Conservation (phyloP, 2,888 invertebrate species). For the Beris morrisii region DNA sequence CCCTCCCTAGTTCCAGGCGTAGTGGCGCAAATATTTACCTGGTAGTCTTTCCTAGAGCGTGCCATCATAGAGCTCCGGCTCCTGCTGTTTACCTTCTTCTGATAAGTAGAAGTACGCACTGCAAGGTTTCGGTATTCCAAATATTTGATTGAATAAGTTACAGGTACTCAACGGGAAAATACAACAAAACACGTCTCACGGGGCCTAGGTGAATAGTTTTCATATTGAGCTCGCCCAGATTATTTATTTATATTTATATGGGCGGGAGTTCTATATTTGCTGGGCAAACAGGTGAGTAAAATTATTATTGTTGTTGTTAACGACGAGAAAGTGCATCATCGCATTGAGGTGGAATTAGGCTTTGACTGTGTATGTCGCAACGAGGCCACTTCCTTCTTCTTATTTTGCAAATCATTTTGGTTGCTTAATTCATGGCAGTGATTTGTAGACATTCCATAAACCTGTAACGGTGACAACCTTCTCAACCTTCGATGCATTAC, state of each 20-base stretch:
- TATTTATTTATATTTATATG: conserved; percentile 32
- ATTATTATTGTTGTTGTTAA: conserved; percentile 6
- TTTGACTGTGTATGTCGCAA: too few relatives aligned
- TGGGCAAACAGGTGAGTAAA: conserved; percentile 24
- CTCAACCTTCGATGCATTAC: too few relatives aligned
- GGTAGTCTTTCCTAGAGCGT: conserved; percentile 27
- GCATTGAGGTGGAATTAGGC: too few relatives aligned
- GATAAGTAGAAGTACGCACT: conserved; percentile 28
- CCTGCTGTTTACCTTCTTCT: conserved; percentile 20
- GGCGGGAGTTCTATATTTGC: conserved; percentile 24
- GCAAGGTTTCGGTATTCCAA: conserved; percentile 30
- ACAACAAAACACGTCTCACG: conserved; percentile 2
- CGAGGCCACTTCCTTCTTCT: too few relatives aligned
- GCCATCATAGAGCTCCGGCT: conserved; percentile 10
- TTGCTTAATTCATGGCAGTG: too few relatives aligned
- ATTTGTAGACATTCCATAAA: too few relatives aligned
- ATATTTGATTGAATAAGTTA: conserved; percentile 31
- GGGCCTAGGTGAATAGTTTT: conserved; percentile 27
- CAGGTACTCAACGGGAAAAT: conserved; percentile 22
- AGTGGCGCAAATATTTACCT: conserved; percentile 21
- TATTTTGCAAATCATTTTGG: too few relatives aligned
- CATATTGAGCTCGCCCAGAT: conserved; percentile 13
- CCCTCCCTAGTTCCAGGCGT: too few relatives aligned
- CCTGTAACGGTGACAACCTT: too few relatives aligned
- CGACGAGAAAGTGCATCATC: too few relatives aligned